phyloP scores from a whole-genome alignment of 2,888 invertebrate species.

The Mesoligia furuncula region DNA sequence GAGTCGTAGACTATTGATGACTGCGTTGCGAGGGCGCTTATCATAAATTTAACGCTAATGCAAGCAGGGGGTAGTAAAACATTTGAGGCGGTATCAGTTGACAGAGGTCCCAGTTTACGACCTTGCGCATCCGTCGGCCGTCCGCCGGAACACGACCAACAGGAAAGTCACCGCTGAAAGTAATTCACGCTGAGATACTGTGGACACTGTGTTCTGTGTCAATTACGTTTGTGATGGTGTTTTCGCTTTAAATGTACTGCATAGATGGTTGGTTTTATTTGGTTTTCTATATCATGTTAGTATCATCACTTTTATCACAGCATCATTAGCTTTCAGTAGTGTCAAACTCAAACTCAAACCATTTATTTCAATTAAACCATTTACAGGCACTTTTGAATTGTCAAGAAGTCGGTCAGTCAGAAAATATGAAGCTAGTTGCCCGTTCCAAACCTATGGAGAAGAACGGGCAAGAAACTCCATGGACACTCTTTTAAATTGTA shows the following conservation, averaged over 20 bases:
- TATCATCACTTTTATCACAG: not conserved
- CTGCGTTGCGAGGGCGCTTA: conserved; percentile 69
- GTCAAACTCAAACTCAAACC: no score
- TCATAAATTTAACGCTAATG: conserved; percentile 74
- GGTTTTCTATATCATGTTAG: not conserved
- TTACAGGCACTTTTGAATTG: no score
- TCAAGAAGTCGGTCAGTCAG: no score
- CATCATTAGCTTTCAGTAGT: not conserved
- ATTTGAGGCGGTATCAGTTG: conserved; percentile 65
- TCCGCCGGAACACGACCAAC: conserved; percentile 53
- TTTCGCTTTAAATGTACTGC: not conserved
- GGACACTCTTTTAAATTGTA: no score
- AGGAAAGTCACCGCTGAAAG: conserved; percentile 54
- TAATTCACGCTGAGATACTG: conserved; percentile 36
- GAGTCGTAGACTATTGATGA: conserved; percentile 66
- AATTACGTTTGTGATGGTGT: not conserved
- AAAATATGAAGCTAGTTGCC: no score
- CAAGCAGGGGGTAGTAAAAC: conserved; percentile 67
- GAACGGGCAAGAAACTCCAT: no score
- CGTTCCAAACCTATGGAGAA: no score
- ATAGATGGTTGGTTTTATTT: not conserved
- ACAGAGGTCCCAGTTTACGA: conserved; percentile 68
- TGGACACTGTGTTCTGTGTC: conserved; percentile 13
- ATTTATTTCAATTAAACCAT: no score
- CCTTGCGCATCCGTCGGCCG: conserved; percentile 39